phyloP scores from a whole-genome alignment of 2,797 vertebrate species.

The Gambusia yucatana region DNA sequence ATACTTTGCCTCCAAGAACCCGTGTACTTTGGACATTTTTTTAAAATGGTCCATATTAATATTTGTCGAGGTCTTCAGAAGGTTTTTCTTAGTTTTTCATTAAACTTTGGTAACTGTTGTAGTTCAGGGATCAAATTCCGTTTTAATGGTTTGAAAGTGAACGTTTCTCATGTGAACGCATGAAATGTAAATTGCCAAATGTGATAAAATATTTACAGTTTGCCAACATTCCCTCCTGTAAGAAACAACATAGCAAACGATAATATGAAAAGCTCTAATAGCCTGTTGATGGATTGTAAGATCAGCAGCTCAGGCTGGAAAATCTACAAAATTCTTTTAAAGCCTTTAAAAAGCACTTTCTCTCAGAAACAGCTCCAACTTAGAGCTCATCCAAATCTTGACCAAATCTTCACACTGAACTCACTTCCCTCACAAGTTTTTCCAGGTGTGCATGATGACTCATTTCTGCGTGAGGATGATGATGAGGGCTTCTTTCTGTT shows the following conservation, averaged over 20 bases:
- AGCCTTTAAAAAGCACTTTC: background rate
- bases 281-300: background rate
- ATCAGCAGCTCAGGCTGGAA: constrained; percentile 7
- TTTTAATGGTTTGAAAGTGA: background rate
- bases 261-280: background rate
- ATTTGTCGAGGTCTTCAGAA: background rate
- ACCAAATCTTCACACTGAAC: constrained; percentile 8
- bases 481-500: background rate
- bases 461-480: background rate
- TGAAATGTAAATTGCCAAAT: background rate
- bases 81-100: background rate
- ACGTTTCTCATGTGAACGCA: background rate
- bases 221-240: background rate
- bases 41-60: background rate
- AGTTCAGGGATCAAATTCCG: background rate
- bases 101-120: background rate
- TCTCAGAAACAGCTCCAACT: constrained; percentile 3
- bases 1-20: background rate
- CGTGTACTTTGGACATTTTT: background rate
- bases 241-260: background rate
- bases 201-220: background rate
- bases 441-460: constrained; percentile 29
- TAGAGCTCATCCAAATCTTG: constrained; percentile 7
- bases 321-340: constrained; percentile 18
- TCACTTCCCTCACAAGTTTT: background rate